Conservation (phyloP, 2,888 invertebrate species). For the Dolomedes plantarius region DNA sequence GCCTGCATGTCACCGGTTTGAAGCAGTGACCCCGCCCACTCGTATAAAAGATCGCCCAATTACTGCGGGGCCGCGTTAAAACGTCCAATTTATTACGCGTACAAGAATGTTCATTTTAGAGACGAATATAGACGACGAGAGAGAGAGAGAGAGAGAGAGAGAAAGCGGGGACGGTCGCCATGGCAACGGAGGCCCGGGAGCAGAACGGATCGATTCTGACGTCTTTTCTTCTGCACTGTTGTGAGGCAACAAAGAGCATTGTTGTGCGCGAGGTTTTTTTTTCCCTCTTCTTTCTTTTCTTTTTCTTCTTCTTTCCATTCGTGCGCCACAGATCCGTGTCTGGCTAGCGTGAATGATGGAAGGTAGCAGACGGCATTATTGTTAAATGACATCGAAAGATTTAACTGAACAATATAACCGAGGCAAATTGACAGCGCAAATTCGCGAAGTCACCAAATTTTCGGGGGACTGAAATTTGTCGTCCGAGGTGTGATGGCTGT, state of each 20-base stretch:
- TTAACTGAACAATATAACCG: too few species aligned
- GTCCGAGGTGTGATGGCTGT: too few species aligned
- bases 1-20: background rate
- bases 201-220: background rate
- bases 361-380: background rate
- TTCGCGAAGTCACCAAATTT: too few species aligned
- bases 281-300: background rate
- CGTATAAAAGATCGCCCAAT: conserved; percentile 29
- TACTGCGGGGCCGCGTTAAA: conserved; percentile 4
- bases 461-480: too few species aligned
- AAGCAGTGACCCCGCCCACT: background rate
- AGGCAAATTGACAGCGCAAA: too few species aligned
- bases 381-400: background rate
- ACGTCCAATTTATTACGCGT: conserved; percentile 30
- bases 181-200: conserved; percentile 25
- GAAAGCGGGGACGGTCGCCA: background rate
- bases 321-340: too few species aligned
- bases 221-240: conserved; percentile 15
- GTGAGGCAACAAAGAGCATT: conserved; percentile 2
- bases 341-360: background rate
- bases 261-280: background rate
- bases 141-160: too few species aligned
- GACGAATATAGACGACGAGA: conserved; percentile 27
- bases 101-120: conserved; percentile 26
- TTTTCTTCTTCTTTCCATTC: too few species aligned